Evolutionary conservation across 2,888 invertebrate species (phyloP), one percentile per base, ranked within the genome.

Genomic region (Watsonalla binaria): DNA sequence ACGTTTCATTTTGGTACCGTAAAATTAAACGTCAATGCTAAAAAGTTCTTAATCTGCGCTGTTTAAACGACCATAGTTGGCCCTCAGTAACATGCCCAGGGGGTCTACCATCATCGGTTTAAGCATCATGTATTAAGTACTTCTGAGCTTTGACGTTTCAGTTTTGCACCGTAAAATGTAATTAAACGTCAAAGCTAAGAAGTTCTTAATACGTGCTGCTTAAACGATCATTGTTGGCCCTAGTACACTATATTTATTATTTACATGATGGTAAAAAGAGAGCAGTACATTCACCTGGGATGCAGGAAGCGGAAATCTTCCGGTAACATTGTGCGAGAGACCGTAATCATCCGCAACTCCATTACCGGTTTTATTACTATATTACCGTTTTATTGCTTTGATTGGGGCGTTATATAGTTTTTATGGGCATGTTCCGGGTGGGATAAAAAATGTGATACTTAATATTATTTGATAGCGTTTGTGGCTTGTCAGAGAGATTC

Each of bases 261-360:
- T 39, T 37, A 6, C 15, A 49, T 8, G 9, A 15, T 37, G 39
- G 9, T 49, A 37, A 15, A 49, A 39, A 49, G 11, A 14, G 39
- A 52, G 42, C 34, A 45, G 13, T 37, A 39, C n/a, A 56, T 61
- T 55, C 67, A 68, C 67, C 62, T 70, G 65, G 65, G 63, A 67
- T 13, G 42, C 34, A 49, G 52, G 60, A 62, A 67, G 63, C 61
- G 57, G 63, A 66, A 67, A 61, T 59, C 51, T 45, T 58, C 63
- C 45, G 42, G 33, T 39, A 8, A 52, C 24, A 50, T 50, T 46
- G 51, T 45, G 14, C 37, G 51, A 60, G 54, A 52, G 61, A 56
- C 45, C 35, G 51, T 60, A 54, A 60, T 63, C 57, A 56, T 52
- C 54, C 52, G 45, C n/a, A 14, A 48, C 49, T 48, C 45, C 48